phyloP scores from a whole-genome alignment of 2,888 invertebrate species.

The Frankliniella fusca region DNA sequence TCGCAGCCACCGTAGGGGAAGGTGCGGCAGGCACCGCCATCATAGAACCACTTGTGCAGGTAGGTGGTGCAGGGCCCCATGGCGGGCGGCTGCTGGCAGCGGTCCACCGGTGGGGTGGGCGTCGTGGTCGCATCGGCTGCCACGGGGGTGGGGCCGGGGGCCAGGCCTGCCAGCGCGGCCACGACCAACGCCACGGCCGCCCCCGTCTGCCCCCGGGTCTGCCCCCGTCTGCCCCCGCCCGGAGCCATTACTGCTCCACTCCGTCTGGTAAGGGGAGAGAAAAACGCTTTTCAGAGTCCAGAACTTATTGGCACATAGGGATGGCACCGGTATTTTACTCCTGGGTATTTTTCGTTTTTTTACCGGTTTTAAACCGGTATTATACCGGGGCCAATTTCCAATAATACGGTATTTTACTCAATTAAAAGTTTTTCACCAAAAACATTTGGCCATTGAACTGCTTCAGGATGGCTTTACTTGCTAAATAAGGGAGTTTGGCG shows the following conservation, averaged over 20 bases:
- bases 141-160: background rate
- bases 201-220: background rate
- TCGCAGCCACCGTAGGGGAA: conserved; percentile 67
- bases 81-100: conserved; percentile 44
- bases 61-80: conserved; percentile 60
- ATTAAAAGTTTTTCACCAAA: too few species aligned
- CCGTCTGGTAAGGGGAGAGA: background rate
- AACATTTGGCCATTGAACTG: too few species aligned
- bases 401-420: too few species aligned
- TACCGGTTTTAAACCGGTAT: too few species aligned
- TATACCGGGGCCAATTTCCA: too few species aligned
- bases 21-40: conserved; percentile 56
- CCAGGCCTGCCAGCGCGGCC: background rate
- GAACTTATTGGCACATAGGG: too few species aligned
- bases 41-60: conserved; percentile 65
- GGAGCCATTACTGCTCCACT: conserved; percentile 11
- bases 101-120: background rate
- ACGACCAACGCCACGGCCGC: background rate
- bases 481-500: too few species aligned
- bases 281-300: too few species aligned
- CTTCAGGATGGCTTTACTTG: too few species aligned
- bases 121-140: background rate
- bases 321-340: too few species aligned
- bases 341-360: too few species aligned
- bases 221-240: conserved; percentile 19